Evolutionary conservation across 1,140 invertebrate genomes (phyloP).

Genomic region (Lordiphosa mommai): DNA sequence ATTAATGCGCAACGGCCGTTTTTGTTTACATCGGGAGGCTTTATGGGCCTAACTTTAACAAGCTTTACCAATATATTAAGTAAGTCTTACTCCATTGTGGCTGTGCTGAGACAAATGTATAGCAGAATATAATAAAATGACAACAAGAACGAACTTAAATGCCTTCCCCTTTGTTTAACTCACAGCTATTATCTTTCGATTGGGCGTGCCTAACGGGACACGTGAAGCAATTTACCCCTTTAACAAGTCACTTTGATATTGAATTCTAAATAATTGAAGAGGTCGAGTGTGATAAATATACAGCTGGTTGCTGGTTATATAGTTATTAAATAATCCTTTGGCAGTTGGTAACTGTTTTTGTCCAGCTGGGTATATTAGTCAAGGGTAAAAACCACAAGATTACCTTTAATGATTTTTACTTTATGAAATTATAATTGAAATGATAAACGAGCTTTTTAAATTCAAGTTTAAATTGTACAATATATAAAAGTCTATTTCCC

Average conservation of each 20-base stretch:
- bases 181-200: background rate
- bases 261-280: background rate
- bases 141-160: background rate
- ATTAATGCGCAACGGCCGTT: constrained; percentile 58
- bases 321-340: background rate
- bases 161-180: background rate
- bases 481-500: too few relatives aligned
- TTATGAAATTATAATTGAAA: too few relatives aligned
- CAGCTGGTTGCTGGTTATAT: background rate
- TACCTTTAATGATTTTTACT: too few relatives aligned
- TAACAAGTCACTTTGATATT: background rate
- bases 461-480: too few relatives aligned
- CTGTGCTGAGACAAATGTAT: constrained; percentile 60
- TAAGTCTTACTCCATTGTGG: constrained; percentile 64
- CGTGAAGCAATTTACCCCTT: constrained; percentile 1
- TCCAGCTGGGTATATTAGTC: too few relatives aligned
- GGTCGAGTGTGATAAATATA: constrained; percentile 1
- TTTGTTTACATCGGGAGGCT: constrained; percentile 65
- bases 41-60: constrained; percentile 52
- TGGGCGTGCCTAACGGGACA: background rate
- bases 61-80: constrained; percentile 59
- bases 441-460: too few relatives aligned
- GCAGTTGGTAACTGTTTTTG: too few relatives aligned
- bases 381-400: too few relatives aligned
- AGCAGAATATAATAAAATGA: constrained; percentile 4